These are phyloP conservation scores for Mya arenaria DNA, from an alignment of 1,140 invertebrate species.

Conservation along the genomic window DNA sequence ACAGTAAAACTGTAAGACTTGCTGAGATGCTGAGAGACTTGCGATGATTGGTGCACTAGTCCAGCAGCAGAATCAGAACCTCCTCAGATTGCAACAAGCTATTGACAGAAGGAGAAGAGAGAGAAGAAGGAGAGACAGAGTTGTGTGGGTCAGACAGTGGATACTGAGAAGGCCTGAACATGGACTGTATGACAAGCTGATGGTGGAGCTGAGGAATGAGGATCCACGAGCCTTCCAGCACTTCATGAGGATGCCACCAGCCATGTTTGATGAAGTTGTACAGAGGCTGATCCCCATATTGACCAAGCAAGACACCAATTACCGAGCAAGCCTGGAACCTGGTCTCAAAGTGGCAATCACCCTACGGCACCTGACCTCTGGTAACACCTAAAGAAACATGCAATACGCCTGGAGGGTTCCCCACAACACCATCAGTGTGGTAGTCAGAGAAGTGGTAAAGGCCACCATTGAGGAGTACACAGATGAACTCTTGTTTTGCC, in stretches of 20 bases:
- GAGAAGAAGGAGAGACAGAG: conserved; percentile 16
- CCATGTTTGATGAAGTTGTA: conserved; percentile 51
- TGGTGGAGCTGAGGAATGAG: conserved; percentile 26
- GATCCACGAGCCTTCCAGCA: conserved; percentile 43
- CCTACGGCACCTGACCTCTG: conserved; percentile 56
- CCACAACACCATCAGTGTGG: conserved; percentile 50
- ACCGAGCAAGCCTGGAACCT: conserved; percentile 86
- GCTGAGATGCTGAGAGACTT: too few species aligned
- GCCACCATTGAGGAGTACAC: conserved; percentile 48
- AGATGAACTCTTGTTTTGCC: conserved; percentile 38
- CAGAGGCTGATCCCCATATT: conserved; percentile 20
- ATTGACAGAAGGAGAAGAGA: conserved; percentile 29
- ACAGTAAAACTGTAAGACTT: too few species aligned
- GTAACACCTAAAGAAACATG: conserved; percentile 50
- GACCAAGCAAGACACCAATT: conserved; percentile 39
- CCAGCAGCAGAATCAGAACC: conserved; percentile 29
- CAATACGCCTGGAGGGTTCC: conserved; percentile 49
- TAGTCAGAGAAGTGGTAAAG: conserved; percentile 41
- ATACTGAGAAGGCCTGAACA: conserved; percentile 3
- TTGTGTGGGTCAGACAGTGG: too few species aligned
- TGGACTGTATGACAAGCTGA: conserved; percentile 42
- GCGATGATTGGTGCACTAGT: background rate
- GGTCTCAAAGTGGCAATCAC: conserved; percentile 83
- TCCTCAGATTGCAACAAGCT: conserved; percentile 19
- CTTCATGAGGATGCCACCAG: conserved; percentile 52